Evolutionary conservation across 2,113 vertebrate species (phyloP).

Genomic region (Mesitornis unicolor): DNA sequence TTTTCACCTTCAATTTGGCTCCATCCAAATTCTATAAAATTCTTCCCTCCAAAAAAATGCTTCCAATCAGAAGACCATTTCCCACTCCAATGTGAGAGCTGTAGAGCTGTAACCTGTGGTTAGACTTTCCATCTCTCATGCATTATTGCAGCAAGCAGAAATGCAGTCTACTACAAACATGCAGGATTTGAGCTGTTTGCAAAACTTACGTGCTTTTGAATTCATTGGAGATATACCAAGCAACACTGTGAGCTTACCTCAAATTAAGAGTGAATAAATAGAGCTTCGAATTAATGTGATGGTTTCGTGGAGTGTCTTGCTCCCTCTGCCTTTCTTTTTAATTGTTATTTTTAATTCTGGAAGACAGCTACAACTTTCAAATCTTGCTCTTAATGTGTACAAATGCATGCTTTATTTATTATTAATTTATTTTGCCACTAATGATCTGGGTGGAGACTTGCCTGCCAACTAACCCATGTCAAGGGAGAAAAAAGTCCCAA

Average conservation of each 20-base stretch:
- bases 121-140: background rate
- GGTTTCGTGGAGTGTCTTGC: background rate
- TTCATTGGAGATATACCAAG: background rate
- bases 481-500: background rate
- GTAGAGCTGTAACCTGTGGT: no score
- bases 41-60: background rate
- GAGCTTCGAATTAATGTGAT: background rate
- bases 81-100: background rate
- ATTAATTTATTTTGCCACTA: background rate
- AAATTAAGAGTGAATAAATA: slow-evolving; percentile 2
- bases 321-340: background rate
- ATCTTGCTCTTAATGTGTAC: background rate
- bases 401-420: slow-evolving; percentile 21
- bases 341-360: background rate
- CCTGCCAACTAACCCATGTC: background rate
- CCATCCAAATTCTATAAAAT: background rate
- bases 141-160: background rate
- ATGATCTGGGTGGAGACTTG: background rate
- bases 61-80: background rate
- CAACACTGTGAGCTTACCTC: background rate
- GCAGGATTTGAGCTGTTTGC: background rate
- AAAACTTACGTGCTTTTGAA: background rate
- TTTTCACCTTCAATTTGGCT: background rate
- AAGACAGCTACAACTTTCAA: background rate
- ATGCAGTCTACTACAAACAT: background rate